Evolutionary conservation across 1,140 invertebrate species (phyloP).

Genomic region (Akabosia matsudoensis): DNA sequence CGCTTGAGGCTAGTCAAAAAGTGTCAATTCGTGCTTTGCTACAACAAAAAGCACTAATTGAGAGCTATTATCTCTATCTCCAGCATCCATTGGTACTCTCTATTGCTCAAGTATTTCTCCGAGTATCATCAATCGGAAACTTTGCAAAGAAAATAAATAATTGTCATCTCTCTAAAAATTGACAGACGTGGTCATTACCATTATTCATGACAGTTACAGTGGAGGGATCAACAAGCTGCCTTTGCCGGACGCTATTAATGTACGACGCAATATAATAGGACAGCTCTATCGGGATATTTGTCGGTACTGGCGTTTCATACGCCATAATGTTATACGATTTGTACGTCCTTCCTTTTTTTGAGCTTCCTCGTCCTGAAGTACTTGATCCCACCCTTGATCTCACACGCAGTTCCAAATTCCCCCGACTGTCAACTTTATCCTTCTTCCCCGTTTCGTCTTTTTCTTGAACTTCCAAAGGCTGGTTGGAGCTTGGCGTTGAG

Average conservation of each 20-base stretch:
- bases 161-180: too few species aligned
- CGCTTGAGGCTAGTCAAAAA: too few species aligned
- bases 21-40: too few species aligned
- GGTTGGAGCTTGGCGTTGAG: slow-evolving; percentile 37
- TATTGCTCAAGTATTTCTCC: too few species aligned
- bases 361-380: background rate
- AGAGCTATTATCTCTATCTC: too few species aligned
- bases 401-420: background rate
- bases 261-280: slow-evolving; percentile 44
- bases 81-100: too few species aligned
- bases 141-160: background rate
- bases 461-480: slow-evolving; percentile 32
- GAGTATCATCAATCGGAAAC: too few species aligned
- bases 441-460: slow-evolving; percentile 8
- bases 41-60: too few species aligned
- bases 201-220: slow-evolving; percentile 38
- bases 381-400: background rate
- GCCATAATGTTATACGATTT: slow-evolving; percentile 37
- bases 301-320: slow-evolving; percentile 40
- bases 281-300: slow-evolving; percentile 45
- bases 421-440: background rate
- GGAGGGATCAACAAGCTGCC: slow-evolving; percentile 26
- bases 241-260: slow-evolving; percentile 30
- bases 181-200: slow-evolving; percentile 27
- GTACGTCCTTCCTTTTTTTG: background rate